Base-by-base conservation (phyloP, 23 tunicate species). In the Styela plicata region DNA sequence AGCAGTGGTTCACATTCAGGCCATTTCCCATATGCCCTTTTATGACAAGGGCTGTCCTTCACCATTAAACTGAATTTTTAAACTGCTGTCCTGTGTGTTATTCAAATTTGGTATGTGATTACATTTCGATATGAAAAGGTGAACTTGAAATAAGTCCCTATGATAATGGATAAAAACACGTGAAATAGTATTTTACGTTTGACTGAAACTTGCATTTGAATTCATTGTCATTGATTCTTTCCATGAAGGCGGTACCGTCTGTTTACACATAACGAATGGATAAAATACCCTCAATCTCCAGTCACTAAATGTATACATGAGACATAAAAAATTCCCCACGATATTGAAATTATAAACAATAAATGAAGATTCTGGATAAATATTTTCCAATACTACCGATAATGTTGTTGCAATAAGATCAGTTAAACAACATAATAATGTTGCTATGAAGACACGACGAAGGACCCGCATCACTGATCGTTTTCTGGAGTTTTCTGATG, bases 231-330 rank as follows among this genome's bases (percentile, higher is more conserved):
- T 71, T 2, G 36, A 30, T 34, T 33, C 35, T 21, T 33, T 21
- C 77, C 77, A 71, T 21, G 32, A 28, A 3, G 77, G 7, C 18
- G 77, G 77, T 21, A 71, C 77, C 35, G 77, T 30, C 17, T 29
- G 32, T 21, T 22, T 21, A 17, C 37, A 71, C 24, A 28, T 21
- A 3, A 71, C 5, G 29, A 26, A 71, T 32, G 77, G 77, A 71
- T 71, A 71, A 32, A 71, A 32, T 30, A 71, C 13, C 7, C 77
- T 31, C 5, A 30, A 16, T 71, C 34, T 71, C 77, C 77, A 71
- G 37, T 71, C 77, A 71, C 77, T 71, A 17, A 71, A 71, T 28
- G 36, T 71, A 30, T 71, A 71, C 37, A 71, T 28, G 5, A 71
- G 36, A 30, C 36, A 33, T 18, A 71, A 29, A 71, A 71, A 34